These are phyloP conservation scores for Nephrocerus scutellatus DNA, from an alignment of 2,888 invertebrate species.

Conservation along the genomic window DNA sequence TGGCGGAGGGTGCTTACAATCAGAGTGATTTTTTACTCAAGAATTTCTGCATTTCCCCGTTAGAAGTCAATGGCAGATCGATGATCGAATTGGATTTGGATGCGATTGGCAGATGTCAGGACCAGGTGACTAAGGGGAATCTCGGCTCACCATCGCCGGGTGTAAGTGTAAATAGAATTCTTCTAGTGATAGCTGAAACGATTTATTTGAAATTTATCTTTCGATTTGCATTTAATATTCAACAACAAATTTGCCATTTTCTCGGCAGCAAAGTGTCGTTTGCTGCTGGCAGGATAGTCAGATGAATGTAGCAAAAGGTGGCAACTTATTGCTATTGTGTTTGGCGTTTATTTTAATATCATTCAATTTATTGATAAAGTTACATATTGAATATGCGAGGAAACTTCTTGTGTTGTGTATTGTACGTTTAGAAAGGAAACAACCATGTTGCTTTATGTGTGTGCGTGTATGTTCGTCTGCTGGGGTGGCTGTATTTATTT, in stretches of 20 bases:
- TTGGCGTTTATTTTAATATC: too few relatives aligned
- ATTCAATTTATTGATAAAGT: too few relatives aligned
- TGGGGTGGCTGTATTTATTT: too few relatives aligned
- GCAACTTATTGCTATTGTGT: constrained; percentile 28
- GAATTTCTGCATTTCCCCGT: constrained; percentile 80
- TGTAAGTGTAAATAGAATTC: constrained; percentile 36
- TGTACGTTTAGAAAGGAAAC: too few relatives aligned
- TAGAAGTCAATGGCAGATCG: constrained; percentile 72
- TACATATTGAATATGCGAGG: too few relatives aligned
- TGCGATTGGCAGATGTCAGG: constrained; percentile 60
- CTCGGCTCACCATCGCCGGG: constrained; percentile 50
- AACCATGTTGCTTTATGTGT: too few relatives aligned
- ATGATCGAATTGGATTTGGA: constrained; percentile 63
- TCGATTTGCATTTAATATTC: too few relatives aligned
- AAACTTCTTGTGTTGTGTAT: too few relatives aligned
- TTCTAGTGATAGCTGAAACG: constrained; percentile 36
- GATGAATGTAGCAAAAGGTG: constrained; percentile 26
- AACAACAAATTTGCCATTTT: too few relatives aligned
- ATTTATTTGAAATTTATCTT: constrained; percentile 19
- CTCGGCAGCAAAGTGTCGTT: too few relatives aligned
- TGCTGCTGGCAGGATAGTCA: constrained; percentile 18
- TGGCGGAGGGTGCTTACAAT: constrained; percentile 60
- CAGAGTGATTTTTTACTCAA: constrained; percentile 60
- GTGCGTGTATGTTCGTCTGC: too few relatives aligned
- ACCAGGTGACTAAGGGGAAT: constrained; percentile 61